These are phyloP conservation scores for Geodia barretti DNA, from an alignment of 37 sponge, comb jelly and placozoan species.

Conservation along the genomic window DNA sequence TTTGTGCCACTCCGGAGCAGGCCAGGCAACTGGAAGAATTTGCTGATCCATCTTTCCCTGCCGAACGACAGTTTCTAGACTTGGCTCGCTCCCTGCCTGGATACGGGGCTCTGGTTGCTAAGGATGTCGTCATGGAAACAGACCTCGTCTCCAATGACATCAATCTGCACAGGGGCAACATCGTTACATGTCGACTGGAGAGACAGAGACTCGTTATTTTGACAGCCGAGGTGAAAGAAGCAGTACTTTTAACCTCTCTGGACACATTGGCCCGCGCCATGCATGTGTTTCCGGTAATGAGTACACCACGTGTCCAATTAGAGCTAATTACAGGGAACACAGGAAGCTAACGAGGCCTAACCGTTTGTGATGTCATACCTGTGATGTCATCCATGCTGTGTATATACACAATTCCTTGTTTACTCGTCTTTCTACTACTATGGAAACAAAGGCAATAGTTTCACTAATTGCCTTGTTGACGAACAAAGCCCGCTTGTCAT, in stretches of 20 bases:
- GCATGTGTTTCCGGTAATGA: too few species aligned
- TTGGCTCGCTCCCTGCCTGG: conserved; percentile 2
- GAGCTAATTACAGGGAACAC: too few species aligned
- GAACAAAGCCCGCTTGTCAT: too few species aligned
- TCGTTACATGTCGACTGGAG: not conserved
- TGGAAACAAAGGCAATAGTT: too few species aligned
- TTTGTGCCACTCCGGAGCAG: conserved; percentile 14
- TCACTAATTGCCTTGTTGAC: too few species aligned
- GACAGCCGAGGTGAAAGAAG: not conserved
- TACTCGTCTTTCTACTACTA: too few species aligned
- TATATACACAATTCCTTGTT: too few species aligned
- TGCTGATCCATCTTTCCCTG: conserved; percentile 53
- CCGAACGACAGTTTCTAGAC: conserved; percentile 58
- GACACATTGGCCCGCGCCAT: too few species aligned
- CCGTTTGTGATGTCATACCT: too few species aligned
- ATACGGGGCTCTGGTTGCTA: not conserved
- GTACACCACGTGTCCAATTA: too few species aligned
- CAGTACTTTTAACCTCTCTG: not conserved
- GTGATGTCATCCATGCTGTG: too few species aligned
- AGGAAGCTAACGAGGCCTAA: too few species aligned
- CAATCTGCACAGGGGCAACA: not conserved
- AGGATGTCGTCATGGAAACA: not conserved
- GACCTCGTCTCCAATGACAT: not conserved
- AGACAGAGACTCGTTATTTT: not conserved
- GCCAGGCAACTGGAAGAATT: conserved; percentile 11